Conservation (phyloP, 2,797 vertebrate genomes). For the Emydoidea blandingii region DNA sequence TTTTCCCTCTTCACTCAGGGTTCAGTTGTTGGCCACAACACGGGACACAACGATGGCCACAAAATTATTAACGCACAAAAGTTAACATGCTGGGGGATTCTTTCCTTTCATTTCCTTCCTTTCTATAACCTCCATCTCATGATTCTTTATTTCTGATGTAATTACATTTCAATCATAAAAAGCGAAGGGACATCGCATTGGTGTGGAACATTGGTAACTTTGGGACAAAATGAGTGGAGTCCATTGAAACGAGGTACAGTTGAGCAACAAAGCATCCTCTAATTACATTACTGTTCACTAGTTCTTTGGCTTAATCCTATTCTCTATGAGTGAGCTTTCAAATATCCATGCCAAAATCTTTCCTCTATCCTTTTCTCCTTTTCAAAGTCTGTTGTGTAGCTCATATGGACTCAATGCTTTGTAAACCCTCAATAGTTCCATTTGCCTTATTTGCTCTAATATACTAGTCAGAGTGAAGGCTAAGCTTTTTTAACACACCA, state of each 20-base stretch:
- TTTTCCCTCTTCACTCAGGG: accelerated
- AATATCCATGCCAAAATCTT: conserved; percentile 49
- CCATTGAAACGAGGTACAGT: conserved; percentile 11
- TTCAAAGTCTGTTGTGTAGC: background rate
- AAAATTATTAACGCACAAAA: background rate
- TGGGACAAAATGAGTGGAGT: background rate
- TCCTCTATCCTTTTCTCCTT: conserved; percentile 58
- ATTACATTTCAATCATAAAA: background rate
- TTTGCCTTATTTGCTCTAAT: background rate
- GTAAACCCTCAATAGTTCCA: background rate
- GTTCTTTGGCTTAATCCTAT: background rate
- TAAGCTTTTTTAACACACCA: background rate
- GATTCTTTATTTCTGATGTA: background rate
- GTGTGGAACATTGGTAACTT: background rate
- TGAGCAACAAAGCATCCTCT: background rate
- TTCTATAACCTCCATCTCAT: background rate
- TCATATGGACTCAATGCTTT: background rate
- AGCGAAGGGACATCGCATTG: background rate
- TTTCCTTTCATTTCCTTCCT: background rate
- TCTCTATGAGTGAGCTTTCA: conserved; percentile 44
- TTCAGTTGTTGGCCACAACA: background rate
- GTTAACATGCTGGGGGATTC: background rate
- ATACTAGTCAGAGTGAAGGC: background rate
- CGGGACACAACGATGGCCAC: background rate
- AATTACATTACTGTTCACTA: background rate